Percentiles rank a stretch among this genome's conserved stretches.
phyloP scores from a whole-genome alignment of 2,888 invertebrate genomes.

The Anticlea derivata region DNA sequence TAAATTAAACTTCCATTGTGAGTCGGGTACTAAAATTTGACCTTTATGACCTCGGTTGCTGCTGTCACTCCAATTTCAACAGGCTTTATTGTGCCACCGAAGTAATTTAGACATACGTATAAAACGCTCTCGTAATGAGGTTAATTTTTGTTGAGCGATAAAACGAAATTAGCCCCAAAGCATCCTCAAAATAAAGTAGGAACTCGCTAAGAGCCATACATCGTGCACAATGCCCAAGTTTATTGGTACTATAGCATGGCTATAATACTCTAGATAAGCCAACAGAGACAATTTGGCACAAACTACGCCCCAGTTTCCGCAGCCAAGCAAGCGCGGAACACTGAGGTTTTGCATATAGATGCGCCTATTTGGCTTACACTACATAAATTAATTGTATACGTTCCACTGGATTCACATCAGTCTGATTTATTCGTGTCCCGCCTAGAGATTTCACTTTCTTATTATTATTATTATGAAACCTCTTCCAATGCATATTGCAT shows the following conservation, averaged over 20 bases:
- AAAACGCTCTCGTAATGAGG: slow-evolving; percentile 20
- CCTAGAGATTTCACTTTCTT: slow-evolving; percentile 45
- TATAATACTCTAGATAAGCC: slow-evolving; percentile 81
- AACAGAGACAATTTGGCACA: slow-evolving; percentile 82
- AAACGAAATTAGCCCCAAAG: slow-evolving; percentile 54
- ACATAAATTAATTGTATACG: slow-evolving; percentile 77
- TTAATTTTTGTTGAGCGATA: slow-evolving; percentile 35
- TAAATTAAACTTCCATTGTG: slow-evolving; percentile 24
- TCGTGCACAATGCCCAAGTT: slow-evolving; percentile 69
- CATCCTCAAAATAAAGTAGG: slow-evolving; percentile 56
- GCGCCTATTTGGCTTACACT: slow-evolving; percentile 78
- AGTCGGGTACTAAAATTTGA: slow-evolving; percentile 16
- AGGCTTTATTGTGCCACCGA: slow-evolving; percentile 11
- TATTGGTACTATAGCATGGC: slow-evolving; percentile 69
- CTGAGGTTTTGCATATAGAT: slow-evolving; percentile 81
- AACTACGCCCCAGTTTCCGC: slow-evolving; percentile 72
- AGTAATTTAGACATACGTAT: slow-evolving; percentile 17
- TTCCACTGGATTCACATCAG: slow-evolving; percentile 67
- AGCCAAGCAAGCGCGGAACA: slow-evolving; percentile 72
- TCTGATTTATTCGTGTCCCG: slow-evolving; percentile 51
- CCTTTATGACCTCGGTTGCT: slow-evolving; percentile 11
- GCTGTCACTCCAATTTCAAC: slow-evolving; percentile 20
- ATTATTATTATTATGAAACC: slow-evolving; percentile 28
- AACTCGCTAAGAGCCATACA: slow-evolving; percentile 62
- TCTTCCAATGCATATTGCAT: slow-evolving; percentile 32